These are phyloP conservation scores for Notocelia uddmanniana DNA, from an alignment of 2,888 invertebrate genomes.

Conservation along the genomic window DNA sequence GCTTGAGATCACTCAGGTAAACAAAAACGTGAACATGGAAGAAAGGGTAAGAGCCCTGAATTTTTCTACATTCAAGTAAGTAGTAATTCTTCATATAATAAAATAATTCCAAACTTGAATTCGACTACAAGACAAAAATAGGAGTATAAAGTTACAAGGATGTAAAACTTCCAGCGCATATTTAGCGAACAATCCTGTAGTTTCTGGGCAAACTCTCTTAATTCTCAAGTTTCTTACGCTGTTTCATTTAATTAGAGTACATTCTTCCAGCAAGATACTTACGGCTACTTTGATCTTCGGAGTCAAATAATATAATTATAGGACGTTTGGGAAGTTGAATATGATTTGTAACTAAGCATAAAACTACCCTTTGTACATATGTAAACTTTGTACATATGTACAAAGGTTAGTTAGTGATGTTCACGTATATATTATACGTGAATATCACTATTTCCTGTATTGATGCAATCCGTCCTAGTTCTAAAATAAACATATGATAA, in stretches of 20 bases:
- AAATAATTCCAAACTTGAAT: neutral
- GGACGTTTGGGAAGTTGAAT: neutral
- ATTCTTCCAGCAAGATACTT: conserved; percentile 11
- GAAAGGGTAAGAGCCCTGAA: neutral
- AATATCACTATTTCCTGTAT: no score
- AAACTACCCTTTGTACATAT: neutral
- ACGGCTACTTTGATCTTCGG: conserved; percentile 8
- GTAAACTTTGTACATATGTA: no score
- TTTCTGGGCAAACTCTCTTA: conserved; percentile 7
- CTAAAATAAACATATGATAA: no score
- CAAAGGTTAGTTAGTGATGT: no score
- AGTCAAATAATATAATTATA: neutral
- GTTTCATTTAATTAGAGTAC: conserved; percentile 25
- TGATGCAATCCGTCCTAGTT: neutral
- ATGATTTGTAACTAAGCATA: neutral
- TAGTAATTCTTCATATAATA: no score
- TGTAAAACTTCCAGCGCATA: conserved; percentile 10
- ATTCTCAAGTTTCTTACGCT: conserved; percentile 15
- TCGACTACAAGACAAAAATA: neutral
- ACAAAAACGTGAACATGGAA: conserved; percentile 15
- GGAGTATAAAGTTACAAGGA: neutral
- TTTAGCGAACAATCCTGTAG: conserved; percentile 21
- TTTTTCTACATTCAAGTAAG: neutral
- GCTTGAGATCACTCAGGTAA: conserved; percentile 7
- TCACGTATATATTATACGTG: no score